Conservation (phyloP, 2,797 vertebrate genomes). For the Molossus molossus region DNA sequence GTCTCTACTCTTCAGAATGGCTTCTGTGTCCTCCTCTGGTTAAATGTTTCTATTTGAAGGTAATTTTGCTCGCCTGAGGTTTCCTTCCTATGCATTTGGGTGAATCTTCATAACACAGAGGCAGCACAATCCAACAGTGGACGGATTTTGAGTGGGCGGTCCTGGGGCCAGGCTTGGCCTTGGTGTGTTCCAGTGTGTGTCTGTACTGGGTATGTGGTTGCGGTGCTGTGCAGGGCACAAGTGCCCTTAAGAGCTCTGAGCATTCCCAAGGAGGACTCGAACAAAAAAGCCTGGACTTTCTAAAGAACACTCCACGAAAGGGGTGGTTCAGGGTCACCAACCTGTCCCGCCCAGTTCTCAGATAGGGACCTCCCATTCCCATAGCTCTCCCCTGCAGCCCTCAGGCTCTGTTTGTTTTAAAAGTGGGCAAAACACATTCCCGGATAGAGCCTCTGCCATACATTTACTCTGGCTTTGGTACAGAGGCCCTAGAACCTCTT, state of each 20-base stretch:
- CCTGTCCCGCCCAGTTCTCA: background rate
- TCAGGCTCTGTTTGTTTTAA: conserved; percentile 71
- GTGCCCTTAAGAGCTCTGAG: background rate
- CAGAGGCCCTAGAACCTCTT: conserved; percentile 59
- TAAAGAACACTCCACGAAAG: background rate
- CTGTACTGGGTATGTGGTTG: background rate
- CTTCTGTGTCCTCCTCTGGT: background rate
- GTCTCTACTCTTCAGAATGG: background rate
- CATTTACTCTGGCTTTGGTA: conserved; percentile 81
- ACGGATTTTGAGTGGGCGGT: background rate
- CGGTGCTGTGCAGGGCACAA: background rate
- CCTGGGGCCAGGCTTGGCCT: background rate
- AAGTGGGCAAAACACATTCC: conserved; percentile 76
- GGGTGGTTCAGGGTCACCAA: background rate
- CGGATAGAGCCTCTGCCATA: conserved; percentile 44
- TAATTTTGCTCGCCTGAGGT: background rate
- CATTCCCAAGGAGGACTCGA: background rate
- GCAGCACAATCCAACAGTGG: background rate
- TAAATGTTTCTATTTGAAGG: conserved; percentile 12
- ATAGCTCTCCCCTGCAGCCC: background rate
- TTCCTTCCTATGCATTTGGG: background rate
- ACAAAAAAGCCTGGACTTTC: background rate
- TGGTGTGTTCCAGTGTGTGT: background rate
- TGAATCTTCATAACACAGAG: background rate
- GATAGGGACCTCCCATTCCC: background rate